Conservation (phyloP, 1,140 invertebrate genomes). For the Drosophila baimaii region DNA sequence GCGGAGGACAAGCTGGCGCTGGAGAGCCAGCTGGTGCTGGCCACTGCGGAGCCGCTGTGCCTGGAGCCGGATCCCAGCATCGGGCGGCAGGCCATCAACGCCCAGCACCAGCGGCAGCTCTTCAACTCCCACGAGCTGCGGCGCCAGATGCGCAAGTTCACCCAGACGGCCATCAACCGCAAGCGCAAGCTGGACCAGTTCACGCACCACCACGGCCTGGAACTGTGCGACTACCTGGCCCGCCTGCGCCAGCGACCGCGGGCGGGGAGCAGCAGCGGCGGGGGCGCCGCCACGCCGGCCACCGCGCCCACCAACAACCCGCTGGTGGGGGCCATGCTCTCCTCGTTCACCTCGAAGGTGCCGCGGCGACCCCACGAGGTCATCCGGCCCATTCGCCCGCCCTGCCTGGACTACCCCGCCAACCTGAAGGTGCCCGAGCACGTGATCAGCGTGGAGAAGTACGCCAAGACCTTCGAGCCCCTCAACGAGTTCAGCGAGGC, state of each 20-base stretch:
- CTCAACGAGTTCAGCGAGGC: constrained; percentile 71
- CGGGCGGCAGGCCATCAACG: constrained; percentile 89
- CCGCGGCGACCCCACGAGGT: constrained; percentile 77
- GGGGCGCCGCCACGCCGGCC: constrained; percentile 81
- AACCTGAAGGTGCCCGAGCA: constrained; percentile 83
- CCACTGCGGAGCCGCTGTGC: constrained; percentile 93
- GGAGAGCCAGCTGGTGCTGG: constrained; percentile 93
- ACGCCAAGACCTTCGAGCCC: constrained; percentile 86
- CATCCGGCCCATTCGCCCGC: constrained; percentile 84
- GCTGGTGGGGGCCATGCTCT: constrained; percentile 78
- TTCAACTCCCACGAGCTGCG: constrained; percentile 90
- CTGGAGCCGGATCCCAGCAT: constrained; percentile 93
- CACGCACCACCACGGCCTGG: constrained; percentile 90
- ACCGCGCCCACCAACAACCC: constrained; percentile 76
- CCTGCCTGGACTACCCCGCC: constrained; percentile 84
- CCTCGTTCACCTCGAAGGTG: constrained; percentile 81
- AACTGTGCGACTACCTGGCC: constrained; percentile 88
- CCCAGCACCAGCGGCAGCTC: constrained; percentile 90
- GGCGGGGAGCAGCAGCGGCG: constrained; percentile 52
- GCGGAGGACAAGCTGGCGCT: constrained; percentile 91
- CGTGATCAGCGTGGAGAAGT: constrained; percentile 84
- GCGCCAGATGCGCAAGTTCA: constrained; percentile 90
- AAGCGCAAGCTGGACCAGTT: constrained; percentile 94
- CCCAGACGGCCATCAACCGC: constrained; percentile 92
- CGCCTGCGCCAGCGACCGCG: constrained; percentile 78